Percentiles rank a stretch among this genome's conserved stretches.
These are phyloP conservation scores for Garrulus glandarius DNA, from an alignment of 2,797 vertebrate genomes.

Conservation along the genomic window DNA sequence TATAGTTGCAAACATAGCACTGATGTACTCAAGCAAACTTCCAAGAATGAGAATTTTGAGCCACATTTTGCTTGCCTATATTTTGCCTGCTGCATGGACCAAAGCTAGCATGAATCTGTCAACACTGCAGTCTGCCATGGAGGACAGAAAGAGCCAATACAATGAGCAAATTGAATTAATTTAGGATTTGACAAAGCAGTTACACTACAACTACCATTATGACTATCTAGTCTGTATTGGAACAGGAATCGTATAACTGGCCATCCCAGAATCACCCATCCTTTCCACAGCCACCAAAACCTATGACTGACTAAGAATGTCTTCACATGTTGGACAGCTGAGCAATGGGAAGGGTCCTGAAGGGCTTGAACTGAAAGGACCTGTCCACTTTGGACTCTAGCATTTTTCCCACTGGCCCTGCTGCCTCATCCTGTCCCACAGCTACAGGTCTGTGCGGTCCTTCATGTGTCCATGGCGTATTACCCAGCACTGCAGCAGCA, in stretches of 20 bases:
- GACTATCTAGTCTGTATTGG: not conserved
- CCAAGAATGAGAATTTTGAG: not conserved
- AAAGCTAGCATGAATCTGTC: not conserved
- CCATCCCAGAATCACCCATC: not conserved
- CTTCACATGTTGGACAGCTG: not conserved
- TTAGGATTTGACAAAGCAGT: not conserved
- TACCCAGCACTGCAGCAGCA: not conserved
- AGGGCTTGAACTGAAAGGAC: not conserved
- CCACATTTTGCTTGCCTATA: not conserved
- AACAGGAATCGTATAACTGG: not conserved
- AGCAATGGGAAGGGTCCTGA: not conserved
- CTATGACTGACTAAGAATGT: not conserved
- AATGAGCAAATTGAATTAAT: not conserved
- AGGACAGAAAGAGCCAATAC: not conserved
- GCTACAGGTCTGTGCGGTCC: rapidly evolving
- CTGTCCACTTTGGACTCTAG: rapidly evolving
- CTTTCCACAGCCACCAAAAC: not conserved
- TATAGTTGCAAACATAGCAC: not conserved
- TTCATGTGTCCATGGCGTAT: rapidly evolving
- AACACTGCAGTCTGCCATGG: not conserved
- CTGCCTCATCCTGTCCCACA: not conserved
- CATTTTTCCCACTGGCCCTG: not conserved
- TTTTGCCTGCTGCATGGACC: not conserved
- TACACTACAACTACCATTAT: not conserved
- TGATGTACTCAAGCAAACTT: not conserved